Percentiles rank a stretch among this genome's conserved stretches.
phyloP scores from a whole-genome alignment of 1,140 invertebrate species.

The Caenorhabditis tropicalis region DNA sequence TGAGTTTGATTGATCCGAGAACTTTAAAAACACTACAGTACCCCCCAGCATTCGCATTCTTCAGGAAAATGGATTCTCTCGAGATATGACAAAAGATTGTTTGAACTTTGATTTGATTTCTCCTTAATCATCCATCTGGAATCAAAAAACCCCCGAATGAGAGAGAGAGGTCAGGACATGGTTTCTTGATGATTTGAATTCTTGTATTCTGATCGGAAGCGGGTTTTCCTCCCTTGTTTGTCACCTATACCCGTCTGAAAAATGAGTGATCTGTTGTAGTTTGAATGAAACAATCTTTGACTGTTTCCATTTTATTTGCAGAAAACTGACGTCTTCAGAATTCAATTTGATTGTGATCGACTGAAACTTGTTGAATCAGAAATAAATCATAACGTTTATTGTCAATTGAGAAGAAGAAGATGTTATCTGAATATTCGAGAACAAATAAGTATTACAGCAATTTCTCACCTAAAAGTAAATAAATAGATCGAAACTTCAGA shows the following conservation, averaged over 20 bases:
- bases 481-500: background rate
- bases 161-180: background rate
- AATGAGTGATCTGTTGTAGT: background rate
- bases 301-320: background rate
- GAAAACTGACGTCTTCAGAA: background rate
- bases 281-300: background rate
- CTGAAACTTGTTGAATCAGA: background rate
- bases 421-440: background rate
- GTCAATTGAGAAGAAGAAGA: background rate
- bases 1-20: no score
- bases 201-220: constrained; percentile 28
- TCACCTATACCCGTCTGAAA: background rate
- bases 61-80: background rate
- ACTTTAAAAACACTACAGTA: no score
- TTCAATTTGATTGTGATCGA: background rate
- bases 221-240: background rate
- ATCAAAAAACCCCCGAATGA: no score
- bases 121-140: background rate
- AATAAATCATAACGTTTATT: background rate
- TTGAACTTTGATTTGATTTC: constrained; percentile 20
- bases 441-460: background rate
- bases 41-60: no score
- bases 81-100: constrained; percentile 20
- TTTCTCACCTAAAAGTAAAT: background rate
- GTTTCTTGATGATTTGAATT: constrained; percentile 41